A percentile compares a stretch with the other conserved stretches of the same genome.
Conservation (phyloP, 2,113 vertebrate genomes). For the Accipiter virgatus region DNA sequence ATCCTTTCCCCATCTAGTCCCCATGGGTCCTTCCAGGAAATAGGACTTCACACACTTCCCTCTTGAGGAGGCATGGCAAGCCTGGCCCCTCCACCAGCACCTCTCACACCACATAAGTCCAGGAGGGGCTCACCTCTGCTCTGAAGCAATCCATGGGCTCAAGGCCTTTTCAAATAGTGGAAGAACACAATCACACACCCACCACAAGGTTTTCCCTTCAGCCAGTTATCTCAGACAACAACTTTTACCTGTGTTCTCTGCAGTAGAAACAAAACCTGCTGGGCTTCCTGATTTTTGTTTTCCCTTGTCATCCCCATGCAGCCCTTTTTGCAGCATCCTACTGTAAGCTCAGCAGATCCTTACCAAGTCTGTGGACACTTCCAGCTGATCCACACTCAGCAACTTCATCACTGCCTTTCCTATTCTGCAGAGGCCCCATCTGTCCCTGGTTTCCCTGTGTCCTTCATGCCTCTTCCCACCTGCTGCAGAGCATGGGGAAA, state of each 20-base stretch:
- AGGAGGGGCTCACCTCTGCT: neutral
- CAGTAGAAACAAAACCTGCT: neutral
- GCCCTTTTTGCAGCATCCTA: neutral
- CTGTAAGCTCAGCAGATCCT: neutral
- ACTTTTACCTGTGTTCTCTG: neutral
- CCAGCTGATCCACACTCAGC: accelerated
- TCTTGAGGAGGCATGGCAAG: neutral
- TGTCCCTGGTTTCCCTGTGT: neutral
- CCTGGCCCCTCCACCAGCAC: neutral
- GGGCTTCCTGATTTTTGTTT: neutral
- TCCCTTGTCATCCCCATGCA: neutral
- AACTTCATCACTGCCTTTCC: neutral
- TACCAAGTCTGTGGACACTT: neutral
- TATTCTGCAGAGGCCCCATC: neutral
- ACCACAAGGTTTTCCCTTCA: neutral
- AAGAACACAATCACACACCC: neutral
- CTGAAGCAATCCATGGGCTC: neutral
- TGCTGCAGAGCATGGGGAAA: neutral
- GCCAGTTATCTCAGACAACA: neutral
- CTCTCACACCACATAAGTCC: neutral
- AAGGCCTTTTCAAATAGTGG: neutral
- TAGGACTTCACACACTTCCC: neutral
- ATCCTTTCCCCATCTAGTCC: neutral
- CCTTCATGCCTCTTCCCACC: neutral
- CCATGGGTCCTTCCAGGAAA: neutral